phyloP scores from a whole-genome alignment of 2,113 vertebrate genomes.

The Lasiurus borealis region DNA sequence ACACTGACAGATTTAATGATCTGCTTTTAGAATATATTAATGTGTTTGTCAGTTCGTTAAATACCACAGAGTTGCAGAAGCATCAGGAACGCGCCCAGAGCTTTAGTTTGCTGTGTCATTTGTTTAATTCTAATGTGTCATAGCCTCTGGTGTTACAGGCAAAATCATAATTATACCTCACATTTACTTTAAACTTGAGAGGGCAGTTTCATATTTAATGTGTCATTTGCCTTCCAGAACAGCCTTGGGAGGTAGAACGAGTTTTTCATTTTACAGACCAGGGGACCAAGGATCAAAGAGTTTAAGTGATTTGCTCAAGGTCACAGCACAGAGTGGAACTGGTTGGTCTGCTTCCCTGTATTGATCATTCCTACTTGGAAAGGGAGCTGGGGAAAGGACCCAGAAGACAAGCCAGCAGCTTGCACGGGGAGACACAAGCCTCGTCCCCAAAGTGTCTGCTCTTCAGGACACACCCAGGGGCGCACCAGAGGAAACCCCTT shows the following conservation, averaged over 20 bases:
- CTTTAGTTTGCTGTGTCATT: background rate
- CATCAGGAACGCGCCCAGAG: background rate
- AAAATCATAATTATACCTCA: conserved; percentile 65
- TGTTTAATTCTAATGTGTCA: conserved; percentile 20
- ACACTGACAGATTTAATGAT: background rate
- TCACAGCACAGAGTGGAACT: background rate
- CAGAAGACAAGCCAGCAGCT: background rate
- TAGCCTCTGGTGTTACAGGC: background rate
- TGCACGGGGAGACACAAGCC: background rate
- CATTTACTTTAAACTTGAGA: conserved; percentile 43
- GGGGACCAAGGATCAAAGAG: conserved; percentile 45
- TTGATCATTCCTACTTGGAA: background rate
- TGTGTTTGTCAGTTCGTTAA: conserved; percentile 33
- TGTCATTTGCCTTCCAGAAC: conserved; percentile 42
- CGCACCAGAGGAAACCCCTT: background rate
- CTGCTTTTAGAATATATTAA: conserved; percentile 21
- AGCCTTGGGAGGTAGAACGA: background rate
- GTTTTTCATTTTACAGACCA: conserved; percentile 28
- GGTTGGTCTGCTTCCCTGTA: conserved; percentile 11
- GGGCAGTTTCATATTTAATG: background rate
- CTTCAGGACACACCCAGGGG: background rate
- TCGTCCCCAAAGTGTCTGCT: background rate
- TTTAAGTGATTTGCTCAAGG: conserved; percentile 10
- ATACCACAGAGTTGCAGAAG: background rate
- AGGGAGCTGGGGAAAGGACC: background rate